phyloP scores from a whole-genome alignment of 2,888 invertebrate genomes.

The Frankliniella intonsa region DNA sequence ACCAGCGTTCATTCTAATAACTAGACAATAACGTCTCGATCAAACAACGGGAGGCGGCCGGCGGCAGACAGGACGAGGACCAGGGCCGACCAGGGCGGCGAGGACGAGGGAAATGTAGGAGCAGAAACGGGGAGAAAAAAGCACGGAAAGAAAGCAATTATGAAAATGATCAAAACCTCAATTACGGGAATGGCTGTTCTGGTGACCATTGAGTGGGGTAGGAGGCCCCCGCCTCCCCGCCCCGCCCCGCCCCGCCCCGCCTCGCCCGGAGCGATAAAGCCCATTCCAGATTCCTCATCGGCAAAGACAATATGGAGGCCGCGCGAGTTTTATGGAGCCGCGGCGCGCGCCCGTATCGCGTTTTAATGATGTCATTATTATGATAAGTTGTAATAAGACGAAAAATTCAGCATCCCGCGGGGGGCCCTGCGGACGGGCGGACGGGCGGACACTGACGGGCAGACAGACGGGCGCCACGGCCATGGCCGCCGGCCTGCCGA shows the following conservation, averaged over 20 bases:
- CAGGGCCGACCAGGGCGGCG: neutral
- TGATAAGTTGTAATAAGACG: slow-evolving; percentile 27
- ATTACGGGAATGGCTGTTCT: slow-evolving; percentile 4
- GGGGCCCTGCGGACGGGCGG: too few species aligned
- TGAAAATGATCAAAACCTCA: slow-evolving; percentile 23
- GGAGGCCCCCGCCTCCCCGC: neutral
- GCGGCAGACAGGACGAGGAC: neutral
- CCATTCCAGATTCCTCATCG: slow-evolving; percentile 16
- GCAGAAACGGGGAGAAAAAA: neutral
- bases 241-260: neutral
- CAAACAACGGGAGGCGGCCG: neutral
- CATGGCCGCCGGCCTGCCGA: too few species aligned
- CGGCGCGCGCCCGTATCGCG: neutral
- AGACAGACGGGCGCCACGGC: neutral
- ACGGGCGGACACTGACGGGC: too few species aligned
- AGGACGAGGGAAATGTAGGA: neutral
- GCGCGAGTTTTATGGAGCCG: slow-evolving; percentile 12
- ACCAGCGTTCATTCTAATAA: neutral
- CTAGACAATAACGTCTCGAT: neutral
- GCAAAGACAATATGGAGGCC: slow-evolving; percentile 24
- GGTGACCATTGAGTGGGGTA: slow-evolving; percentile 19
- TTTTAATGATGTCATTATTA: slow-evolving; percentile 25
- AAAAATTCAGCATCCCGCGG: neutral
- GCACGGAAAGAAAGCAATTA: neutral
- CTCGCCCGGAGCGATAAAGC: neutral